Base-by-base conservation (phyloP, 2,797 vertebrate species). In the Tenualosa thibaudeaui region DNA sequence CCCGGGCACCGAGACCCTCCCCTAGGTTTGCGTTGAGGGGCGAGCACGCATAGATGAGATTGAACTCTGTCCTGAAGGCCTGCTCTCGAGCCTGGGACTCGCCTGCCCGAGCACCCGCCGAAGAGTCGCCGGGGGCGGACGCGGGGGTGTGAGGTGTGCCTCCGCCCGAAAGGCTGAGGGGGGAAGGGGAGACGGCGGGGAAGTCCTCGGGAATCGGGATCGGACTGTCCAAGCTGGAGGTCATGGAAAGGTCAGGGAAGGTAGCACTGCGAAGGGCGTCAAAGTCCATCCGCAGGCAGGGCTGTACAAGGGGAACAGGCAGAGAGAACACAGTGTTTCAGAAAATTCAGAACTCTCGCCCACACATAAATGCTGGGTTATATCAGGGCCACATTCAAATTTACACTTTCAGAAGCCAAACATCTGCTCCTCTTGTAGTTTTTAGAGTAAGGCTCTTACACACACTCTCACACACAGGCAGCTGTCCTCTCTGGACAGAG, bases 21-120 rank as follows among this genome's bases (percentile, higher is more conserved):
- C 92, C 94, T 88, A 96, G 87, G 96, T 98, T 99, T 90, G 98
- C 96, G 31, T 99, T 99, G 95, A 99, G 90, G 71, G 98, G 98
- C 62, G 98, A 99, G 92, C 98, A 99, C 93, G 98, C 97, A 92
- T 99, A 99, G 95, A 99, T 99, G 92, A 99, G 96, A 94, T 98
- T 99, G 94, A 99, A 99, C 94, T 99, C 98, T 94, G 98, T 98
- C 97, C 97, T 97, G 95, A 99, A 98, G 85, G 97, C 95, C 95
- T 97, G 98, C 89, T 99, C 98, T 87, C 92, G 83, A 56, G 86
- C 19, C 81, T 87, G 94, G 85, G 92, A 90, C 90, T 93, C 92
- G 26, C 84, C 86, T 62, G 65, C 24, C n/a, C 86, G 86, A 56
- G 93, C 94, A 90, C 94, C 96, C 91, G 94, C 92, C 85, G 92